Evolutionary conservation across 2,888 invertebrate species (phyloP).

Genomic region (Habrosyne pyritoides): DNA sequence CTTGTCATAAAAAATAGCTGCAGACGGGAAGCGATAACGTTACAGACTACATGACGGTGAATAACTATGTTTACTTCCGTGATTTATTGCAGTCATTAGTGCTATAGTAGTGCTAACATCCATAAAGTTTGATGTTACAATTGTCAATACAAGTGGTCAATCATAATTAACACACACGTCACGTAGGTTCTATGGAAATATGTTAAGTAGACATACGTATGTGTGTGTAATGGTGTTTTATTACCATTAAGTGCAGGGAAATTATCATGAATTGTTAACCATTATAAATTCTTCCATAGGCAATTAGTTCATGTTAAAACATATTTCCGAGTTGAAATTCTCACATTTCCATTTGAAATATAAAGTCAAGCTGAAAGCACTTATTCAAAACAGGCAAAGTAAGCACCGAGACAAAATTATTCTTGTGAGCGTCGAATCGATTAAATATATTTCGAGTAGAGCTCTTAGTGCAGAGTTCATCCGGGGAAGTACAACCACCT

Average conservation of each 20-base stretch:
- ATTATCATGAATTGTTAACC: neutral
- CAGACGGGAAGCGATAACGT: constrained; percentile 10
- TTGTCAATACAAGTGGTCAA: constrained; percentile 17
- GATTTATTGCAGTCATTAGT: constrained; percentile 48
- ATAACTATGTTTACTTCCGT: constrained; percentile 48
- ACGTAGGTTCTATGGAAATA: constrained; percentile 14
- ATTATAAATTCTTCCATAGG: neutral
- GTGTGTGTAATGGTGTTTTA: neutral
- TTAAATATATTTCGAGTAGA: no score
- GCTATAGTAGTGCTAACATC: constrained; percentile 19
- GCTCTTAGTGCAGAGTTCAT: no score
- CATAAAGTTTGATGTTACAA: constrained; percentile 29
- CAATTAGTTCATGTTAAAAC: neutral
- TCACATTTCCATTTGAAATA: neutral
- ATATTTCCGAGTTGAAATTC: neutral
- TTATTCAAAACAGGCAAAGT: neutral
- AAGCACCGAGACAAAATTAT: neutral
- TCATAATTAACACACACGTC: constrained; percentile 24
- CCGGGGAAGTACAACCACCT: no score
- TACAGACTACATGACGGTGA: constrained; percentile 43
- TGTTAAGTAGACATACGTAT: constrained; percentile 20
- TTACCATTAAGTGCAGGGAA: constrained; percentile 2
- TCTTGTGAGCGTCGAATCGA: no score
- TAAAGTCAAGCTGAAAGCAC: neutral
- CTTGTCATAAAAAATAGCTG: neutral